phyloP scores from a whole-genome alignment of 1,140 invertebrate species.

The Geopemphigus sp. region DNA sequence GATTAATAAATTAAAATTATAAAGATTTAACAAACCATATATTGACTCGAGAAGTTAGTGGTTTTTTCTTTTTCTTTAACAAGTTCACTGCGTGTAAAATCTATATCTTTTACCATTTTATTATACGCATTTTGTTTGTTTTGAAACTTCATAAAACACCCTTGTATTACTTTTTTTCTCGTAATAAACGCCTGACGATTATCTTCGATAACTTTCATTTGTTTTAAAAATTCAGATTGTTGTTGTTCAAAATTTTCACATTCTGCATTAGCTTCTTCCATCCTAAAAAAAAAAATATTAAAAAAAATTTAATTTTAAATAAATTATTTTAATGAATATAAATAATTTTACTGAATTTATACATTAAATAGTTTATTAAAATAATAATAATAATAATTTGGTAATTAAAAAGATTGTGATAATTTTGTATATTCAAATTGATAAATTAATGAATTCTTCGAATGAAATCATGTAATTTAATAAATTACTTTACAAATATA shows the following conservation, averaged over 20 bases:
- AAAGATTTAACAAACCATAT: constrained; percentile 14
- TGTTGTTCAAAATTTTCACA: constrained; percentile 9
- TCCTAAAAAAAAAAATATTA: background rate
- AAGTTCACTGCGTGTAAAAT: constrained; percentile 5
- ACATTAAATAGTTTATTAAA: too few species aligned
- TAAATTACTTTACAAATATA: too few species aligned
- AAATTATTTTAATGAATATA: background rate
- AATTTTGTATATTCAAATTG: too few species aligned
- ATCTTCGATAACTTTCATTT: background rate
- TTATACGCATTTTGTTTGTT: constrained; percentile 7
- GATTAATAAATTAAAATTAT: background rate
- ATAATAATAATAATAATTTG: too few species aligned
- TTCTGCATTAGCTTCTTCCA: constrained; percentile 9
- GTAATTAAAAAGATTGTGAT: too few species aligned
- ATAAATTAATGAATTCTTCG: too few species aligned
- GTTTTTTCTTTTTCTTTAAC: constrained; percentile 9
- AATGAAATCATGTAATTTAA: too few species aligned
- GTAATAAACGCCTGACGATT: background rate
- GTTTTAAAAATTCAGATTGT: constrained; percentile 14
- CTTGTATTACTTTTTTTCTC: constrained; percentile 33
- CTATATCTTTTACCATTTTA: constrained; percentile 13
- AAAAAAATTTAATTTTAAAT: background rate
- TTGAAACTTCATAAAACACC: constrained; percentile 24
- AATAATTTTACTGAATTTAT: background rate
- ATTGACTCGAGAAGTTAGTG: background rate